phyloP scores from a whole-genome alignment of 2,888 invertebrate genomes.

The Spodoptera littoralis region DNA sequence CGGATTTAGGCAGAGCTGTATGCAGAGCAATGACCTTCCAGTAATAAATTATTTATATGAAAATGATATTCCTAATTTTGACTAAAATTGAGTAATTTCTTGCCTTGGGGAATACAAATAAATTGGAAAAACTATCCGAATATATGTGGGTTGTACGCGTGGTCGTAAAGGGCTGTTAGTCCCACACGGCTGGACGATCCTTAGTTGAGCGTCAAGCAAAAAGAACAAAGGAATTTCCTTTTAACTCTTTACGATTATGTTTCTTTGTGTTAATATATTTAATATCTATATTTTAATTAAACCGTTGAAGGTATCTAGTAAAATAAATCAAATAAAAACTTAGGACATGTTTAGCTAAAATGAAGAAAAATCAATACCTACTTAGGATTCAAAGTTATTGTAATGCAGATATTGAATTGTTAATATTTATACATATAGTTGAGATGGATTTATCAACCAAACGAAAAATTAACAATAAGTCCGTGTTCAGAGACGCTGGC shows the following conservation, averaged over 20 bases:
- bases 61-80: background rate
- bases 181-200: background rate
- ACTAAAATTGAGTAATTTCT: background rate
- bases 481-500: slow-evolving; percentile 72
- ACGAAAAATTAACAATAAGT: background rate
- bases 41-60: slow-evolving; percentile 76
- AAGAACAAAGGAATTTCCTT: background rate
- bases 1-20: slow-evolving; percentile 92
- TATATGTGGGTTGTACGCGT: background rate
- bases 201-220: slow-evolving; percentile 22
- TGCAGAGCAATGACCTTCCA: slow-evolving; percentile 93
- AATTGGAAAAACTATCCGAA: slow-evolving; percentile 4
- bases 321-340: too few relatives aligned
- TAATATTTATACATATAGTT: too few relatives aligned
- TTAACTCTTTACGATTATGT: background rate
- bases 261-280: background rate
- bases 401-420: too few relatives aligned
- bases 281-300: too few relatives aligned
- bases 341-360: too few relatives aligned
- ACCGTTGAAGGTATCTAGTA: too few relatives aligned
- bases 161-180: too few relatives aligned
- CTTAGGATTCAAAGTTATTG: too few relatives aligned
- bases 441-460: too few relatives aligned
- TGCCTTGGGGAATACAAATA: slow-evolving; percentile 1
- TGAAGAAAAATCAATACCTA: too few relatives aligned